Base-by-base conservation (phyloP, 2,797 vertebrate species). In the Ciconia nigra region DNA sequence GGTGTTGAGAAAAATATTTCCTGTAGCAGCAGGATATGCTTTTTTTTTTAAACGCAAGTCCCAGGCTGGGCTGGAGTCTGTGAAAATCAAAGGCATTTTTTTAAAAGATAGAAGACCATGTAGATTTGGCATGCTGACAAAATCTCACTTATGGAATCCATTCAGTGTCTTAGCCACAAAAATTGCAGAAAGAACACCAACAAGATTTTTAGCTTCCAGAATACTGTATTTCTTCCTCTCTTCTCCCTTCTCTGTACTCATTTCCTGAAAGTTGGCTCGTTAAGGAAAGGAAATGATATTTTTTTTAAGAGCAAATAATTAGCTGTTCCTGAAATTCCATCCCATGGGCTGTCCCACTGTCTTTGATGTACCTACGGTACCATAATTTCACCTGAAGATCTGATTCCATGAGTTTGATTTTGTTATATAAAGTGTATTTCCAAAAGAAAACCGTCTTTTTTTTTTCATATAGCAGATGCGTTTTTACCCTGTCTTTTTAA, bases 41-140 rank as follows among this genome's bases (percentile, higher is more conserved):
- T 77, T 90, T 21, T 21, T 19, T 7, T 49, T 74, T 26, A 83
- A 78, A 62, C 1, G 3, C n/a, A 86, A 91, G 90, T 96, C 92
- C 93, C 95, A 96, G 58, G 91, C 89, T 89, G 82, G 51, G 84
- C 76, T 92, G 90, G 79, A 97, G 90, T 70, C 96, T 93, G 74
- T 87, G 92, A 76, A 96, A 96, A 96, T 97, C 96, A 97, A 97
- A 97, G 93, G 51, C 90, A 91, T 96, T 95, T 97, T 77, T 97
- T 93, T 41, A 42, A 88, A 97, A 97, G 96, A 97, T 96, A 97
- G 97, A 97, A 96, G 95, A 96, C 93, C 93, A 72, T 92, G 89
- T 83, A 96, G 84, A 95, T 94, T 96, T 97, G 97, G 97, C 97
- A 95, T 28, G 33, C 82, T 91, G 96, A 96, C 96, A 97, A 89